Evolutionary conservation across 2,888 invertebrate genomes (phyloP), one percentile per base, ranked within the genome.

Genomic region (Agrenia bidenticulata): DNA sequence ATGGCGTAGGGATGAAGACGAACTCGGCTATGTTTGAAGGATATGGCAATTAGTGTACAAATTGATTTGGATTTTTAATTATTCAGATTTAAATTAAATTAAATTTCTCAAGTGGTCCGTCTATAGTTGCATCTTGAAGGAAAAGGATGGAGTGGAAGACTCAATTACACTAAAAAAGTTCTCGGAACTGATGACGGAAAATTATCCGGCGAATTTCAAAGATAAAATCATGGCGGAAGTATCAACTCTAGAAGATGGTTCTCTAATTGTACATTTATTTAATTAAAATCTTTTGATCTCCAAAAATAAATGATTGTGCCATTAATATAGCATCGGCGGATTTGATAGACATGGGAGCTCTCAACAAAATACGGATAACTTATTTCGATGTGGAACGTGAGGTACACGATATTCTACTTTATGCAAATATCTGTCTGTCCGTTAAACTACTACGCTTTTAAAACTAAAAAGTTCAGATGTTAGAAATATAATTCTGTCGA

Each of bases 371-470:
- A 37, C 53, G 71, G 13, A 54, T 66, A 1, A 55, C 64, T 5
- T 71, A 71, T 27, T 71, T 56, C 21, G 71, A 68, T 51, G 64
- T 68, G 41, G 71, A 71, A 64, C 49, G 37, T 15, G 57, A 61
- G 53, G 62, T 60, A 65, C 13, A 15, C n/a, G 21, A 23, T 51
- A 7, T 32, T 32, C 32, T 32, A 32, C n/a, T n/a, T n/a, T n/a
- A n/a, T n/a, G 39, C 9, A 7, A 39, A 15, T 39, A 39, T 39
- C 39, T 39, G 39, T 39, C 39, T 39, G 15, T 7, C 39, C 15
- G 9, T 7, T 39, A 11, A 39, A 39, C 15, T 39, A 39, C 15
- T 39, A 7, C 9, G 39, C 7, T 39, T 11, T 39, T 15, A 39
- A 11, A 39, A n/a, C n/a, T n/a, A n/a, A n/a, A n/a, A n/a, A n/a